These are phyloP conservation scores for Plagiodera versicolora DNA, from an alignment of 2,888 invertebrate genomes.

Conservation along the genomic window DNA sequence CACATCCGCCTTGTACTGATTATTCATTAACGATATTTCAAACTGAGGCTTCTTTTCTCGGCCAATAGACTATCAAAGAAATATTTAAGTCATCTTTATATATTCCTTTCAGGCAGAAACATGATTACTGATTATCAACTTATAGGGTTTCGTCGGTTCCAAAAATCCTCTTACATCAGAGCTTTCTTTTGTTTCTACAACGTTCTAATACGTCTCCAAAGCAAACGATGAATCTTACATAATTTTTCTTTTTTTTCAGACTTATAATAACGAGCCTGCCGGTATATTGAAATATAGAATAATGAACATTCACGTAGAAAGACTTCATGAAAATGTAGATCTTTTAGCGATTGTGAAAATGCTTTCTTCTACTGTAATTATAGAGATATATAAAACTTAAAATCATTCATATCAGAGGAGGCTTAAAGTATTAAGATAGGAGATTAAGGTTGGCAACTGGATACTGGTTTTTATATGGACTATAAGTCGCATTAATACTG, in stretches of 20 bases:
- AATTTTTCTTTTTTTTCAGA: conserved; percentile 15
- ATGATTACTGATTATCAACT: conserved; percentile 50
- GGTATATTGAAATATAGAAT: not conserved
- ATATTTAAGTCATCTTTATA: conserved; percentile 43
- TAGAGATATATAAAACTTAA: not conserved
- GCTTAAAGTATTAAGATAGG: conserved; percentile 15
- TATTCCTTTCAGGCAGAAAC: conserved; percentile 39
- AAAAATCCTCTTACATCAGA: conserved; percentile 47
- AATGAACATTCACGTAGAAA: not conserved
- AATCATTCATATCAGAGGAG: conserved; percentile 6
- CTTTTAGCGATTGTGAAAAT: too few species aligned
- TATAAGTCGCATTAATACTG: conserved; percentile 22
- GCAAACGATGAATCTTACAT: conserved; percentile 20
- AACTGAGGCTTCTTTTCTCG: conserved; percentile 35
- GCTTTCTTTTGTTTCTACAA: conserved; percentile 46
- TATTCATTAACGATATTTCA: conserved; percentile 19
- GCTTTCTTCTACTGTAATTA: not conserved
- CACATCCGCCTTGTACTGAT: conserved; percentile 47
- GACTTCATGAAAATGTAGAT: not conserved
- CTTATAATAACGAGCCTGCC: not conserved
- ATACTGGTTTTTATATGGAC: conserved; percentile 17
- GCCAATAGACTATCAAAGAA: conserved; percentile 43
- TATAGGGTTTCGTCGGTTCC: conserved; percentile 49
- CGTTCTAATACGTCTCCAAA: conserved; percentile 17
- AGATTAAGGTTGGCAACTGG: conserved; percentile 19